A percentile compares a stretch with the other conserved stretches of the same genome.
These are phyloP conservation scores for Lomographa bimaculata DNA, from an alignment of 2,888 invertebrate genomes.

Conservation along the genomic window DNA sequence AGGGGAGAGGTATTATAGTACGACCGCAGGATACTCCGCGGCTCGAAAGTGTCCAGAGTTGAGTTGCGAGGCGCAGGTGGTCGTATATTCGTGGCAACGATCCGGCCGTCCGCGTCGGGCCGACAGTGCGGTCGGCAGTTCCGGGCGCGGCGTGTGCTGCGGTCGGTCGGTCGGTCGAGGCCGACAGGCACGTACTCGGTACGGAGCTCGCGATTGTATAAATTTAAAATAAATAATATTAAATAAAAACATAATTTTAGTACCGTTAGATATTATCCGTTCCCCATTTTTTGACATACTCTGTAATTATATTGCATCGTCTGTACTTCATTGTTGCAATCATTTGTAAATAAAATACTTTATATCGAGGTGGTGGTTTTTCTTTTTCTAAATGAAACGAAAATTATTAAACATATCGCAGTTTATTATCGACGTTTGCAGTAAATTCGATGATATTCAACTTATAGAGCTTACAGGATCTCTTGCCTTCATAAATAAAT, in stretches of 20 bases:
- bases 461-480: constrained; percentile 40
- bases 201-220: constrained; percentile 62
- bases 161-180: constrained; percentile 30
- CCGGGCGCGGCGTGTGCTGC: constrained; percentile 28
- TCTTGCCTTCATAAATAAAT: constrained; percentile 65
- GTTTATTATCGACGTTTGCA: constrained; percentile 64
- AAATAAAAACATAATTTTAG: constrained; percentile 67
- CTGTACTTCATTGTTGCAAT: constrained; percentile 84
- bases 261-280: constrained; percentile 81
- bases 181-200: constrained; percentile 36
- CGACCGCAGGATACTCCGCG: constrained; percentile 14
- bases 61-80: constrained; percentile 3
- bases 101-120: background rate
- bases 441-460: constrained; percentile 62
- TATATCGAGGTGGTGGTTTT: constrained; percentile 58
- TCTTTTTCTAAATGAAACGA: constrained; percentile 15
- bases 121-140: no score
- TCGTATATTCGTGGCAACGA: background rate
- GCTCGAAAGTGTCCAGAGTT: constrained; percentile 14
- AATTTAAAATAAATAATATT: constrained; percentile 63
- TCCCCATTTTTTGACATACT: constrained; percentile 81
- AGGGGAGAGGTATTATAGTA: constrained; percentile 18
- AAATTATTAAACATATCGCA: constrained; percentile 58
- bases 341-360: constrained; percentile 85
- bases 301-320: constrained; percentile 83